These are phyloP conservation scores for Barnardius zonarius DNA, from an alignment of 2,113 vertebrate genomes.

Conservation along the genomic window DNA sequence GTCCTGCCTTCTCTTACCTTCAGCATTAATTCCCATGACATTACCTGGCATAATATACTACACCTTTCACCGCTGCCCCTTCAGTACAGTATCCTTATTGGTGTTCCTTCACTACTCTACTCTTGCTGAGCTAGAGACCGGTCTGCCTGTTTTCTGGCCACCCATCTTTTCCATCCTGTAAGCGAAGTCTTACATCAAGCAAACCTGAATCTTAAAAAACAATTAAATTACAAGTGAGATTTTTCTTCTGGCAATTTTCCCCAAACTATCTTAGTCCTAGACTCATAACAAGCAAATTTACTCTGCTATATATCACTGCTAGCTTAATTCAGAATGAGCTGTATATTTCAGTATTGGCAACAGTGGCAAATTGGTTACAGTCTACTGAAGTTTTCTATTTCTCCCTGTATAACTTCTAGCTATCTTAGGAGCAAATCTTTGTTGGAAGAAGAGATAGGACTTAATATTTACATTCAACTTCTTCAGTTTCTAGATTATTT, in stretches of 20 bases:
- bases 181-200: background rate
- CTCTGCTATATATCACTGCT: background rate
- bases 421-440: background rate
- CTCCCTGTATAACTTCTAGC: background rate
- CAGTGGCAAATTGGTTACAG: background rate
- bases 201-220: background rate
- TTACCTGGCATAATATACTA: background rate
- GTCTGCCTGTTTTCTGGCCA: background rate
- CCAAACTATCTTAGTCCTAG: background rate
- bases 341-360: background rate
- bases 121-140: background rate
- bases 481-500: background rate
- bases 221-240: background rate
- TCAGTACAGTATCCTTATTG: background rate
- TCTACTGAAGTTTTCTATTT: background rate
- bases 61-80: background rate
- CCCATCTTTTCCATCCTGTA: background rate
- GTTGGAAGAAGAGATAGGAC: background rate
- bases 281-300: conserved; percentile 17
- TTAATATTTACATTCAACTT: background rate
- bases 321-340: background rate
- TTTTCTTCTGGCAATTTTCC: background rate
- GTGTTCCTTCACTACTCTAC: background rate
- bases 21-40: background rate
- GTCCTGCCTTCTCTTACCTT: background rate